Evolutionary conservation across 2,113 vertebrate genomes (phyloP), one percentile per base, ranked within the genome.

Genomic region (Hipposideros armiger): DNA sequence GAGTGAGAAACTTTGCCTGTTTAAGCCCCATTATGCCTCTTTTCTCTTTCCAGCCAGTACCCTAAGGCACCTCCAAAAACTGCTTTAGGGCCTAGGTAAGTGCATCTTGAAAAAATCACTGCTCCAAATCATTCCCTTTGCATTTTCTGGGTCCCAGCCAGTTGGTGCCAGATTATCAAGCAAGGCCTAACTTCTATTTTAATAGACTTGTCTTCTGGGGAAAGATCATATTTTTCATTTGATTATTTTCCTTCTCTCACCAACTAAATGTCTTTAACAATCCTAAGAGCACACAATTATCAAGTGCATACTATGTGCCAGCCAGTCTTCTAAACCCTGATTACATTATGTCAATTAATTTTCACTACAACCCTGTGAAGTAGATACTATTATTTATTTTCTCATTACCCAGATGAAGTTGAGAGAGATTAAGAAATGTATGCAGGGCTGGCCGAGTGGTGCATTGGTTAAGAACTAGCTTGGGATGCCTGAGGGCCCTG

Each of bases 201-300:
- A 74, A 80, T 64, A 85, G 47, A 70, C 5, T 86, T 85, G 36
- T 60, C 36, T 84, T 95, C 45, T 90, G 52, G 36, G 60, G 66
- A 30, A 90, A 86, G 58, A 86, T 73, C 1, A 45, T 81, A 47
- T 69, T 90, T 92, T 91, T 93, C 60, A 74, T 91, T 87, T 52
- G 14, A 69, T 83, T 85, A 67, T 92, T 92, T 92, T 91, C 40
- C 16, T 94, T 5, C 22, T 91, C 60, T 78, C 64, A 54, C 11
- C 88, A 81, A 80, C 45, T 81, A 40, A 93, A 56, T n/a, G 26
- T 60, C 73, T 56, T 67, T 11, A 45, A 3, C 58, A 58, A 50
- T 89, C 20, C 52, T 40, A 72, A 58, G 3, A 36, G 13, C 5
- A 30, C 17, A 42, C 24, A 81, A 32, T 77, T 45, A 45, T 10